Percentiles rank a stretch among this genome's conserved stretches.
These are phyloP conservation scores for Ctenodactylus gundi DNA, from an alignment of 2,113 vertebrate genomes.

Conservation along the genomic window DNA sequence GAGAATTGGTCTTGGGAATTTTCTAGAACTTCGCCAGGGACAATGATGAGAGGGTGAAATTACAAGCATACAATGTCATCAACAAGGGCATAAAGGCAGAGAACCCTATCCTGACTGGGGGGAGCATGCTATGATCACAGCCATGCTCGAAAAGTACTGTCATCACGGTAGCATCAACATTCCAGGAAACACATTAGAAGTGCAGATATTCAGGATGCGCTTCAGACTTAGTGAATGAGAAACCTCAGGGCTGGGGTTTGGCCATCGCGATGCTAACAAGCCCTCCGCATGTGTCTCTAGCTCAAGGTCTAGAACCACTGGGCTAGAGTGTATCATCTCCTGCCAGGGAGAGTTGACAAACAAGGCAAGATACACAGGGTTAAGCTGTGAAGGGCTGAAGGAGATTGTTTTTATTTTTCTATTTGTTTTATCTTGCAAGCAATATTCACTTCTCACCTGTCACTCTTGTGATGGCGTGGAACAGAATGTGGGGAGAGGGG, in stretches of 20 bases:
- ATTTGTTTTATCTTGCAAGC: constrained; percentile 10
- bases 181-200: background rate
- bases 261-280: background rate
- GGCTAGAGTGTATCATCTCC: background rate
- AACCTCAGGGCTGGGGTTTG: background rate
- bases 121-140: background rate
- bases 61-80: background rate
- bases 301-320: background rate
- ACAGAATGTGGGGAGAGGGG: background rate
- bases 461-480: background rate
- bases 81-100: background rate
- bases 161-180: background rate
- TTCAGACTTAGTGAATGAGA: background rate
- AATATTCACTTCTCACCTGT: background rate
- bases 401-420: background rate
- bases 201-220: background rate
- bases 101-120: background rate
- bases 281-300: background rate
- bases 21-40: background rate
- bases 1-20: background rate
- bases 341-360: background rate
- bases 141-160: background rate
- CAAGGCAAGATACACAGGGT: background rate
- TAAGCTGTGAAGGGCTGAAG: background rate
- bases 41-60: background rate